Conservation (phyloP, 2,113 vertebrate genomes). For the Nesogale talazaci region DNA sequence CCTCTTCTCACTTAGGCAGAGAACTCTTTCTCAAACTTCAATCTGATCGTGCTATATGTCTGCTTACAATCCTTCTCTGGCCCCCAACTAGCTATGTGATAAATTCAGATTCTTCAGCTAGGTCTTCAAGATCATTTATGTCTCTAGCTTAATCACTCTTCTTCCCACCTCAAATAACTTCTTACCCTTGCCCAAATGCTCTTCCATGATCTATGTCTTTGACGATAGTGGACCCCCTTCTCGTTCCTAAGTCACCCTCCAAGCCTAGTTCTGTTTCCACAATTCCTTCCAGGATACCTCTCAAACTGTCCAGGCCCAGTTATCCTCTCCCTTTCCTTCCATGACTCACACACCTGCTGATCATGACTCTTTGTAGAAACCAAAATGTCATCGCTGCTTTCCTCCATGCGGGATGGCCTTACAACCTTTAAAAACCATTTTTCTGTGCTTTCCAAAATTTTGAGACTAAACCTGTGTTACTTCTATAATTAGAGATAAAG, state of each 20-base stretch:
- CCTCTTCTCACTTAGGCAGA: not conserved
- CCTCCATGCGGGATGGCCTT: not conserved
- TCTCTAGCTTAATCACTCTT: not conserved
- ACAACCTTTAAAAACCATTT: constrained; percentile 3
- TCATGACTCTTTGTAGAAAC: constrained; percentile 37
- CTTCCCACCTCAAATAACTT: not conserved
- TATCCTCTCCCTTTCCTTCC: not conserved
- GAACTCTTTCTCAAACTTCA: not conserved
- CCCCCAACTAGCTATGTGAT: not conserved
- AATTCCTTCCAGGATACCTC: not conserved
- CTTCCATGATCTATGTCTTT: not conserved
- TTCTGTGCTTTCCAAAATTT: constrained; percentile 31
- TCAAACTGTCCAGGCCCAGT: not conserved
- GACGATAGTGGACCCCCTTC: not conserved
- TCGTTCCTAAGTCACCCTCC: not conserved
- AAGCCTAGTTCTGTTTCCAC: not conserved
- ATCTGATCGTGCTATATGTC: not conserved
- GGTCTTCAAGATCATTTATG: not conserved
- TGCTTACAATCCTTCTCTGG: constrained; percentile 19
- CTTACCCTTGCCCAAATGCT: not conserved
- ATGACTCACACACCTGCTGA: not conserved
- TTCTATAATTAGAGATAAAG: constrained; percentile 50
- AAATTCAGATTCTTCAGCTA: constrained; percentile 3
- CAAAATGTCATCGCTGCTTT: constrained; percentile 24
- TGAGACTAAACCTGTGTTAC: constrained; percentile 16